Conservation (phyloP, 2,797 vertebrate species). For the Setipinna tenuifilis region DNA sequence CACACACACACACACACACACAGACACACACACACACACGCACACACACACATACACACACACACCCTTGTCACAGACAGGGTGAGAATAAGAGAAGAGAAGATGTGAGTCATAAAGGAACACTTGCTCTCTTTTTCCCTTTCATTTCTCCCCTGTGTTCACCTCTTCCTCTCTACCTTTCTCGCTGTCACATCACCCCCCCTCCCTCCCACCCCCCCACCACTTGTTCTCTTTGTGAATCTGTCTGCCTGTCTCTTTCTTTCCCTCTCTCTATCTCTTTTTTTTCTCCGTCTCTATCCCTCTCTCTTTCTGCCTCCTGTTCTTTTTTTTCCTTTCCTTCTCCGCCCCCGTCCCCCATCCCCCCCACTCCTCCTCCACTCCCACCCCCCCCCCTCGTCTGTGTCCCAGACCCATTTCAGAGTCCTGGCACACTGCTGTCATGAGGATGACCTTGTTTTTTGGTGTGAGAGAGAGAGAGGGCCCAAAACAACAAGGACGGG, state of each 20-base stretch:
- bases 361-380: no score
- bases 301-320: not conserved
- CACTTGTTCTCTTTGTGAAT: no score
- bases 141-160: constrained; percentile 30
- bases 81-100: not conserved
- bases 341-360: no score
- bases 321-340: not conserved
- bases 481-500: not conserved
- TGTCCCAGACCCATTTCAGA: constrained; percentile 21
- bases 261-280: not conserved
- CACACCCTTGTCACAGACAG: not conserved
- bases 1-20: no score
- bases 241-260: no score
- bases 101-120: constrained; percentile 18
- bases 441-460: constrained; percentile 12
- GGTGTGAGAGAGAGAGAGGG: not conserved
- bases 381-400: not conserved
- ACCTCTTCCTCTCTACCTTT: not conserved
- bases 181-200: no score
- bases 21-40: not conserved
- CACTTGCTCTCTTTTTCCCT: not conserved
- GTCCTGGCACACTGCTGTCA: constrained; percentile 5
- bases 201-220: no score
- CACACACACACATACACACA: not conserved
- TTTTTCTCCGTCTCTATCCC: not conserved